Evolutionary conservation across 35 echinoderm and acorn worm species (phyloP), one percentile per base, ranked within the genome.

Genomic region (Diadema setosum): DNA sequence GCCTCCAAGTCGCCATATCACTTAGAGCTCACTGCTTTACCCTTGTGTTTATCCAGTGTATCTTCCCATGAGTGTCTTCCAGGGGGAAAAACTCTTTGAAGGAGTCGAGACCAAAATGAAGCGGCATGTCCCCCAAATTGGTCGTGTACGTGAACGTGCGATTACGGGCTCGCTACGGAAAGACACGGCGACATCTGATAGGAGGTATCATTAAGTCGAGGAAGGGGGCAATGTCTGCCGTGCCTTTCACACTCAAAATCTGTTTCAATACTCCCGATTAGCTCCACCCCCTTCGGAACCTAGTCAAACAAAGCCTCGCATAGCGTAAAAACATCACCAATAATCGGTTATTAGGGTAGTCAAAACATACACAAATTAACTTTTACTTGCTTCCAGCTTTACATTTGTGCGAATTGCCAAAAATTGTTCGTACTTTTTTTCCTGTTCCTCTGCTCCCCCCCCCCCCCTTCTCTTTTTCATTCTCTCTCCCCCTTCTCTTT

Each of bases 191-290:
- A 67, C 24, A 67, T 18, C 16, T 32, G 27, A 67, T 67, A 67
- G 3, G 27, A 34, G 14, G 25, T 34, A 4, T 67, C 37, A 67
- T 67, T 67, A 67, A 67, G 37, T 67, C 63, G 14, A 31, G 37
- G 63, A 67, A 67, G 63, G 63, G 63, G 63, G 63, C 63, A 67
- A 67, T 67, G 63, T 34, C 63, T 67, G 63, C 29, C 24, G 21
- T 67, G 63, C 37, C 63, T 67, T 67, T 67, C 63, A 67, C 63
- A 33, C 27, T 2, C 1, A 32, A 67, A 67, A 67, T 67, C 63
- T 67, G 63, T 67, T 67, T 67, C 63, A 67, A 67, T 67, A 67
- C 63, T 67, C 63, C 25, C 37, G 63, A 67, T 67, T 67, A 67
- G 1, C 8, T 26, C 58, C 63, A 6, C 26, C 29, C 63, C 63